These are phyloP conservation scores for Astropecten irregularis DNA, from an alignment of 53 echinoderm and acorn worm genomes.

Conservation along the genomic window DNA sequence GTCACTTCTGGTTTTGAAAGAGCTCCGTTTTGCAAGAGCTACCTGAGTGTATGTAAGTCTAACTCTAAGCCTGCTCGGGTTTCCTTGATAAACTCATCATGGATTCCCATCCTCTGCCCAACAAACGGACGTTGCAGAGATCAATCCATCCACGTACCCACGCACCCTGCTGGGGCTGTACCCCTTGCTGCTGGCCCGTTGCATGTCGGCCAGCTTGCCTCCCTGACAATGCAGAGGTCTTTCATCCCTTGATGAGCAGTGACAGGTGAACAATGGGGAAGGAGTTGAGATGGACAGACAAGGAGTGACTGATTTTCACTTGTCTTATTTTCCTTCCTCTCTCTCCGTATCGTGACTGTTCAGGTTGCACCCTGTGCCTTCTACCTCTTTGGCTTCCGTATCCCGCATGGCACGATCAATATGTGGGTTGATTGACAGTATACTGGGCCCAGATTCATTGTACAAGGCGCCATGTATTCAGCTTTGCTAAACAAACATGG, in stretches of 20 bases:
- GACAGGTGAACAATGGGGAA: neutral
- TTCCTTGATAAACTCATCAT: neutral
- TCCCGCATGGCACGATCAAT: neutral
- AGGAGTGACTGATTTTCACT: slow-evolving; percentile 8
- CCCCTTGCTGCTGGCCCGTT: slow-evolving; percentile 4
- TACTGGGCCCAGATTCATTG: neutral
- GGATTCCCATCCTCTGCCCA: neutral
- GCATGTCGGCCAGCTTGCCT: too few relatives aligned
- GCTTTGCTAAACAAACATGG: neutral
- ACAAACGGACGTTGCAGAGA: neutral
- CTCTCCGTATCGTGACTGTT: neutral
- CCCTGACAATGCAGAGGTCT: neutral
- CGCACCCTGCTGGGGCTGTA: neutral
- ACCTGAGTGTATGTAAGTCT: neutral
- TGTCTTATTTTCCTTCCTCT: neutral
- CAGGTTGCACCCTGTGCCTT: neutral
- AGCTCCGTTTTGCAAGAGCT: too few relatives aligned
- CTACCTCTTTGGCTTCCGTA: neutral
- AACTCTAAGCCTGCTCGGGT: neutral
- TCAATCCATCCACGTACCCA: neutral
- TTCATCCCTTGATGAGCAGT: slow-evolving; percentile 3
- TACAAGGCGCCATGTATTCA: neutral
- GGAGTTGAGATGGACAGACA: neutral
- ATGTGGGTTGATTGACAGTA: neutral
- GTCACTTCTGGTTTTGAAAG: too few relatives aligned